Conservation (phyloP, 1,140 invertebrate genomes). For the Bombus polaris region DNA sequence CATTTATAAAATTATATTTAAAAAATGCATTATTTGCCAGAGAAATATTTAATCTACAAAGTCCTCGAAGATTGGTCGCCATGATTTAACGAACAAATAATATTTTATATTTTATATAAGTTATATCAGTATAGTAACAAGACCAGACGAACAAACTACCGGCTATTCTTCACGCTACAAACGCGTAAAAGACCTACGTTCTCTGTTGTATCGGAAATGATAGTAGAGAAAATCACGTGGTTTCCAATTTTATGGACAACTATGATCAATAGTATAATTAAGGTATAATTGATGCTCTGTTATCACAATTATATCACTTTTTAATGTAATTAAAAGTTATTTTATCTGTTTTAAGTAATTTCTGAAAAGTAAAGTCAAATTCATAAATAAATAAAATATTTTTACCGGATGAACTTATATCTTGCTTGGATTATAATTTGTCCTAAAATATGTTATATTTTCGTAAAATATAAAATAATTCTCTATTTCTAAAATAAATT, state of each 20-base stretch:
- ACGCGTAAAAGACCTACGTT: background rate
- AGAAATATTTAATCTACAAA: constrained; percentile 44
- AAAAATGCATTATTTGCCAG: constrained; percentile 8
- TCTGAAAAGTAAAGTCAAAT: background rate
- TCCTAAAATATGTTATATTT: background rate
- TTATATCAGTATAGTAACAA: accelerated
- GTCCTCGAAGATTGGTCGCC: constrained; percentile 51
- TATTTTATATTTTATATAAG: background rate
- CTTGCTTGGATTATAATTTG: background rate
- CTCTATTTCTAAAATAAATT: background rate
- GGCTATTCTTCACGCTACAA: accelerated
- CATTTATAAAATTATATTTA: constrained; percentile 49
- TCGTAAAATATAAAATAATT: background rate
- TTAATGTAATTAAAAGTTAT: background rate
- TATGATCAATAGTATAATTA: background rate
- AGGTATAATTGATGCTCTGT: background rate
- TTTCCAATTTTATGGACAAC: background rate
- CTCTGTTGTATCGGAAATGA: background rate
- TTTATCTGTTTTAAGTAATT: background rate
- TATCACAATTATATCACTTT: too few species aligned
- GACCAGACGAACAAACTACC: accelerated
- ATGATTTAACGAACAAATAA: constrained; percentile 16
- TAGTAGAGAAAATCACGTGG: background rate
- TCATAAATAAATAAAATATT: background rate
- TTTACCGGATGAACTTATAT: background rate